Conservation (phyloP, 2,888 invertebrate genomes). For the Cantharis nigra region DNA sequence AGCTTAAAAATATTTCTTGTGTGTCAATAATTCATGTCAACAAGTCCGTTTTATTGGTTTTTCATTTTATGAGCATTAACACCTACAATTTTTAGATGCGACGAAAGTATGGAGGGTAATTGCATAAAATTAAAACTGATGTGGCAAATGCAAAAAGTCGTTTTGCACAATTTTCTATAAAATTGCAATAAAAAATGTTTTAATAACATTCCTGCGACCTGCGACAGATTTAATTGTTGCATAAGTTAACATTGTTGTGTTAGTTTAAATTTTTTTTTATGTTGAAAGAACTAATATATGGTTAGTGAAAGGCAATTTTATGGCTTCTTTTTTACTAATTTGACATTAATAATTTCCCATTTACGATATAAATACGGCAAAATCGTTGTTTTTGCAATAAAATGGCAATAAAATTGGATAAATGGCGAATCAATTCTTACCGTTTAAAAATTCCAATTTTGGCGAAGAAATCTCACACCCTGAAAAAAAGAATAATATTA, state of each 20-base stretch:
- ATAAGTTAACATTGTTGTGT: slow-evolving; percentile 24
- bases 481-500: neutral
- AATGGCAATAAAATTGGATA: neutral
- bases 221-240: slow-evolving; percentile 15
- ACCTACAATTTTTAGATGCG: neutral
- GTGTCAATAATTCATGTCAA: neutral
- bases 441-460: neutral
- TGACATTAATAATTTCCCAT: slow-evolving; percentile 31
- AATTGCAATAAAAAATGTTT: neutral
- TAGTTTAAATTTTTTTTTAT: slow-evolving; percentile 24
- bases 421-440: neutral
- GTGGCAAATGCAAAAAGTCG: neutral
- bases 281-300: slow-evolving; percentile 24
- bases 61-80: neutral
- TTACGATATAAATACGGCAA: slow-evolving; percentile 13
- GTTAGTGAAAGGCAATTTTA: slow-evolving; percentile 32
- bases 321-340: slow-evolving; percentile 22
- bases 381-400: neutral
- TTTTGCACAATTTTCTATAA: neutral
- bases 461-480: neutral
- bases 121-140: neutral
- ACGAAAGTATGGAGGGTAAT: neutral
- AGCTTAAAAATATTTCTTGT: neutral
- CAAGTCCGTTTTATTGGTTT: neutral
- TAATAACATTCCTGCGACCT: neutral